phyloP scores from a whole-genome alignment of 2,888 invertebrate species.

The Tachina lurida region DNA sequence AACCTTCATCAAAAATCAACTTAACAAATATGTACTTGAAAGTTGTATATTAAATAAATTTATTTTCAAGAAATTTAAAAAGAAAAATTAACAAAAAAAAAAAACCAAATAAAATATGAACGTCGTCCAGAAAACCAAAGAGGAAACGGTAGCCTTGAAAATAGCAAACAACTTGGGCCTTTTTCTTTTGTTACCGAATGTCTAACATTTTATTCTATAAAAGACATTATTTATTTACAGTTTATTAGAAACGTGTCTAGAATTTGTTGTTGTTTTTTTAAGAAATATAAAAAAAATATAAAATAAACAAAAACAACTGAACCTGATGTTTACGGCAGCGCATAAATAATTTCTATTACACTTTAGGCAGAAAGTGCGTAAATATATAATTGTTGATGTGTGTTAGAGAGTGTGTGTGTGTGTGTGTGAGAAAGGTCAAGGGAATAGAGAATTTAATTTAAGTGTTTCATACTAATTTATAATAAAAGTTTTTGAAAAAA shows the following conservation, averaged over 20 bases:
- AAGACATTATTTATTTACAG: slow-evolving; percentile 30
- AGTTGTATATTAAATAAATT: background rate
- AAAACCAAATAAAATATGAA: background rate
- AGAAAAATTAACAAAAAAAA: background rate
- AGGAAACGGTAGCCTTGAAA: slow-evolving; percentile 44
- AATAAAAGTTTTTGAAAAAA: background rate
- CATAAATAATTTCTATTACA: background rate
- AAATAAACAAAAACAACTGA: background rate
- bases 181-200: background rate
- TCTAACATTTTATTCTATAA: slow-evolving; percentile 7
- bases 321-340: background rate
- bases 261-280: background rate
- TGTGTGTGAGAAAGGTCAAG: slow-evolving; percentile 11
- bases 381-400: background rate
- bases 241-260: slow-evolving; percentile 58
- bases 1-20: background rate
- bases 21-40: background rate
- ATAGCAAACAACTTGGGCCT: background rate
- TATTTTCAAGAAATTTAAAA: background rate
- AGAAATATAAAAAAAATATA: background rate
- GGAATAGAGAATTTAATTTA: slow-evolving; percentile 2
- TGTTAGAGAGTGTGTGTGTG: background rate
- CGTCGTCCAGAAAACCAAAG: background rate
- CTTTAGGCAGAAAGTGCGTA: background rate
- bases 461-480: background rate